A percentile compares a stretch with the other conserved stretches of the same genome.
phyloP scores from a whole-genome alignment of 2,888 invertebrate genomes.

The Trypoxylon attenuatum region DNA sequence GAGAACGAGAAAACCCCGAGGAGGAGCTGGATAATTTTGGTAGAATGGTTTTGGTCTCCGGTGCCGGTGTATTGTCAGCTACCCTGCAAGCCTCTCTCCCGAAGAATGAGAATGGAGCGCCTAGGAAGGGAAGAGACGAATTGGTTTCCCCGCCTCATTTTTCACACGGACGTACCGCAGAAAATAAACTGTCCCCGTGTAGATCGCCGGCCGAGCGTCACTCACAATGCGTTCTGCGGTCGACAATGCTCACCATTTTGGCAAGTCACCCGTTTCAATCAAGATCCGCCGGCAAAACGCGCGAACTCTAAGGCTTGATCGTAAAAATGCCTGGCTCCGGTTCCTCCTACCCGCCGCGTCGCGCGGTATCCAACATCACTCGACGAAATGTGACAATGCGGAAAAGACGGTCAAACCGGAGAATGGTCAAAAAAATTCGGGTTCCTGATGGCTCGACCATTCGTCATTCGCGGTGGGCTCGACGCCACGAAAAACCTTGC shows the following conservation, averaged over 20 bases:
- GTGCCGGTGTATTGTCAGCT: conserved; percentile 31
- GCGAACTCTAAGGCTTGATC: conserved; percentile 7
- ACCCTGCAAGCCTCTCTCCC: conserved; percentile 1
- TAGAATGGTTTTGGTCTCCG: conserved; percentile 15
- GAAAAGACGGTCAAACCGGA: neutral
- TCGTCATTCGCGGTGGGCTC: conserved; percentile 13
- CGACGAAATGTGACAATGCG: conserved; percentile 1
- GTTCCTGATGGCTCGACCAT: conserved; percentile 1
- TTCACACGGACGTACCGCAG: conserved; percentile 41
- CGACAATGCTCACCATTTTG: conserved; percentile 48
- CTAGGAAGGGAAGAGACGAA: conserved; percentile 42
- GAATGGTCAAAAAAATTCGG: neutral
- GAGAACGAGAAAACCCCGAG: too few species aligned
- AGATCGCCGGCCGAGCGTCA: conserved; percentile 23
- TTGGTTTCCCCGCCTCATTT: conserved; percentile 52
- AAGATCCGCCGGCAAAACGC: conserved; percentile 27
- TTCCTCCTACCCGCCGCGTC: neutral
- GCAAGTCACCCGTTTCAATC: conserved; percentile 62
- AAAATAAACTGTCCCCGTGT: conserved; percentile 44
- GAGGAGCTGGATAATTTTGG: conserved; percentile 23
- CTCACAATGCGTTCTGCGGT: conserved; percentile 40
- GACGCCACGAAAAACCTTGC: conserved; percentile 1
- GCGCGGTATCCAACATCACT: conserved; percentile 3
- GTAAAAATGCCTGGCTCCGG: too few species aligned
- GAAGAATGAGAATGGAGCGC: conserved; percentile 21